phyloP scores from a whole-genome alignment of 2,113 vertebrate species.

The Chaenocephalus aceratus region DNA sequence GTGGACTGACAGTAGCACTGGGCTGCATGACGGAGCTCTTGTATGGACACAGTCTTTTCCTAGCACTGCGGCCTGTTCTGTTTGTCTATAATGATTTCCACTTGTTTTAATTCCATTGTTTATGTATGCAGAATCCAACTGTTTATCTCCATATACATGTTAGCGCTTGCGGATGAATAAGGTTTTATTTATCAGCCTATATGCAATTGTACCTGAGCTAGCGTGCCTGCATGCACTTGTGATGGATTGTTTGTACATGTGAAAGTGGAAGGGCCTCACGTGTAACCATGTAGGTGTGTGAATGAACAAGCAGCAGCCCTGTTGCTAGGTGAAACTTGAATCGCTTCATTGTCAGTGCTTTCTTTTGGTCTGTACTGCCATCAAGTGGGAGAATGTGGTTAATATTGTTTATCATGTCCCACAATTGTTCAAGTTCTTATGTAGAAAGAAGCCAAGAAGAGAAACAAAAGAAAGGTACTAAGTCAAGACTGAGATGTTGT shows the following conservation, averaged over 20 bases:
- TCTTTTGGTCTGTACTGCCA: slow-evolving; percentile 50
- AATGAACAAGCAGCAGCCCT: slow-evolving; percentile 71
- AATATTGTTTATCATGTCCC: background rate
- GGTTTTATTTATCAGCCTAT: background rate
- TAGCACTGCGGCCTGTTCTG: background rate
- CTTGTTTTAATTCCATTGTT: slow-evolving; percentile 11
- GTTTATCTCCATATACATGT: background rate
- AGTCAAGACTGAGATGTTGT: background rate
- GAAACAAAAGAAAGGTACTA: background rate
- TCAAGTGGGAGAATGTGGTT: slow-evolving; percentile 30
- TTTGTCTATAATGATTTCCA: background rate
- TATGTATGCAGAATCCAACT: background rate
- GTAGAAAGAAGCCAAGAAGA: background rate
- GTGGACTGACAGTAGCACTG: slow-evolving; percentile 55
- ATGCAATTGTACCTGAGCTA: slow-evolving; percentile 16
- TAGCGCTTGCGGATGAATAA: background rate
- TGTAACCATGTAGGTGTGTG: slow-evolving; percentile 71
- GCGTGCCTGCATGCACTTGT: slow-evolving; percentile 38
- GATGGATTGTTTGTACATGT: slow-evolving; percentile 67
- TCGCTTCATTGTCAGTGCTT: background rate
- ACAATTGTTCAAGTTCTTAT: slow-evolving; percentile 8
- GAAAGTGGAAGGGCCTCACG: slow-evolving; percentile 63
- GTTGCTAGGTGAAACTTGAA: slow-evolving; percentile 76
- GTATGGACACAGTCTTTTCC: slow-evolving; percentile 25
- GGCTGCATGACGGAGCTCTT: slow-evolving; percentile 35